A percentile compares a stretch with the other conserved stretches of the same genome.
phyloP scores from a whole-genome alignment of 2,113 vertebrate genomes.

The Ornithorhynchus anatinus region DNA sequence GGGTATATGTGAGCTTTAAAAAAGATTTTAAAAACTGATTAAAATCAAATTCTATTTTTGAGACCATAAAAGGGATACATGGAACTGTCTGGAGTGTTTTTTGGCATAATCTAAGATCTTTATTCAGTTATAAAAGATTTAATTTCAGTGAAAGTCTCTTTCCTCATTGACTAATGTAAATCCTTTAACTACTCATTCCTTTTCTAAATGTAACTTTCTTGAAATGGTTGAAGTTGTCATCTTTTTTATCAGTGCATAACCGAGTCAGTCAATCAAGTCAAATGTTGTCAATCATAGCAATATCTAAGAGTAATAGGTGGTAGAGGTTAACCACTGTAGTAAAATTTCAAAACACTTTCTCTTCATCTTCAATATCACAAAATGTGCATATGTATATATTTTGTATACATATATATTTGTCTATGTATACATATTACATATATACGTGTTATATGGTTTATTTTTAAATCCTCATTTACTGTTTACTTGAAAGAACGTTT shows the following conservation, averaged over 20 bases:
- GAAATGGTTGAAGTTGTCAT: constrained; percentile 32
- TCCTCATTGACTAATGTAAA: constrained; percentile 17
- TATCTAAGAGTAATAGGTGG: constrained; percentile 49
- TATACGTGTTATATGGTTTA: too few relatives aligned
- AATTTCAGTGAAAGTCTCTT: not conserved
- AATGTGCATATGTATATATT: not conserved
- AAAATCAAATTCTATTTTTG: not conserved
- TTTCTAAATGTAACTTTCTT: constrained; percentile 49
- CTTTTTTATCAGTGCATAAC: constrained; percentile 44
- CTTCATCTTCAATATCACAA: constrained; percentile 47
- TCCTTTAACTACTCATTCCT: constrained; percentile 46
- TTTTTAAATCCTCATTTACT: too few relatives aligned
- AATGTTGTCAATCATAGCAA: constrained; percentile 37
- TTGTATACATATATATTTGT: not conserved
- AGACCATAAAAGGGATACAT: not conserved
- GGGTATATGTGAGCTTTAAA: not conserved
- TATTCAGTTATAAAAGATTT: not conserved
- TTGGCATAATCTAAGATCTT: not conserved
- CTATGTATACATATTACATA: too few relatives aligned
- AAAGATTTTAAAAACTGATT: not conserved
- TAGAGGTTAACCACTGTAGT: constrained; percentile 38
- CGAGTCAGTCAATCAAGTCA: constrained; percentile 44
- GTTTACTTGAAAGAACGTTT: too few relatives aligned
- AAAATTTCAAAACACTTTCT: constrained; percentile 52
- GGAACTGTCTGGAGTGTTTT: not conserved